Evolutionary conservation across 2,797 vertebrate genomes (phyloP).

Genomic region (Choloepus didactylus): DNA sequence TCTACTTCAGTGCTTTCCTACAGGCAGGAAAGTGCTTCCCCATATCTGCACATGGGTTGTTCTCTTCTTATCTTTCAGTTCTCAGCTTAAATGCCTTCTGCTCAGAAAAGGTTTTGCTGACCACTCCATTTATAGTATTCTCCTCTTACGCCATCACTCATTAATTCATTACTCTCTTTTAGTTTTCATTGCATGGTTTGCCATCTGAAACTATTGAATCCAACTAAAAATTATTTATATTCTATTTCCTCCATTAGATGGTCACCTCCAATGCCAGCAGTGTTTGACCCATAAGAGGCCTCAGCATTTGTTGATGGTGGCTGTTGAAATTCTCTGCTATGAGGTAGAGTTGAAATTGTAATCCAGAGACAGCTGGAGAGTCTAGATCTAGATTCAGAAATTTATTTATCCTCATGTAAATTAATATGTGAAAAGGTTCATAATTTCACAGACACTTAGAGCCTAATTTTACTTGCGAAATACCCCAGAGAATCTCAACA

Average conservation of each 20-base stretch:
- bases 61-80: neutral
- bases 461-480: slow-evolving; percentile 33
- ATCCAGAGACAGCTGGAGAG: neutral
- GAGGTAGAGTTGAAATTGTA: neutral
- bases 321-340: slow-evolving; percentile 17
- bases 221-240: slow-evolving; percentile 1
- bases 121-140: neutral
- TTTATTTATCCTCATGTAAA: slow-evolving; percentile 7
- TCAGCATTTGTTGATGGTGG: neutral
- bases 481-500: neutral
- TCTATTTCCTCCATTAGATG: neutral
- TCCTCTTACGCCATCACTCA: neutral
- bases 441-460: neutral
- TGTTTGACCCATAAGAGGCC: neutral
- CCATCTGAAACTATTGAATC: slow-evolving; percentile 47
- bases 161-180: neutral
- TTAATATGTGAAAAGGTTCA: slow-evolving; percentile 14
- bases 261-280: neutral
- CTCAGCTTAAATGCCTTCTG: neutral
- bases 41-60: neutral
- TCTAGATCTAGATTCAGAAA: slow-evolving; percentile 18
- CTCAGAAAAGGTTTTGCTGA: neutral
- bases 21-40: neutral
- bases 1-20: neutral
- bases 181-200: slow-evolving; percentile 2